phyloP scores from a whole-genome alignment of 2,888 invertebrate species.

The Clunio marinus region DNA sequence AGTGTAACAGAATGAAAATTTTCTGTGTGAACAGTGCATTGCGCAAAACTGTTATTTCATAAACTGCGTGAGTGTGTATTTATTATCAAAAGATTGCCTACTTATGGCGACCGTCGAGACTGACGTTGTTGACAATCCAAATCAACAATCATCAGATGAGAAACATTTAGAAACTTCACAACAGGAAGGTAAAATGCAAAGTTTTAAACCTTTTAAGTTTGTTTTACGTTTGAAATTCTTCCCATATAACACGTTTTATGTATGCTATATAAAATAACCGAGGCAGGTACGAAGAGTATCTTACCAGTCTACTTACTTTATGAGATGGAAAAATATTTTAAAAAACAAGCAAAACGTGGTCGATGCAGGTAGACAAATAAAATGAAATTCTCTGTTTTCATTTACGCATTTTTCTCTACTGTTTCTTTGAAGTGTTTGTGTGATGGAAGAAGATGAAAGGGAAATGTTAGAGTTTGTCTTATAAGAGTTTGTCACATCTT shows the following conservation, averaged over 20 bases:
- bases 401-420: conserved; percentile 16
- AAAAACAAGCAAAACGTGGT: background rate
- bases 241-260: too few species aligned
- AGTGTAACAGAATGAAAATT: background rate
- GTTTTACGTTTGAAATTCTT: too few species aligned
- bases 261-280: too few species aligned
- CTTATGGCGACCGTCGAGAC: background rate
- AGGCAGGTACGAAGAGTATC: too few species aligned
- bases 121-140: background rate
- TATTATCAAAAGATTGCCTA: background rate
- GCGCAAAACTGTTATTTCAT: conserved; percentile 1
- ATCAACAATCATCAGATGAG: background rate
- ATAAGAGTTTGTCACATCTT: background rate
- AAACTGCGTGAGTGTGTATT: background rate
- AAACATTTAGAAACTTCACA: background rate
- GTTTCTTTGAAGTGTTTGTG: background rate
- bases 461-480: background rate
- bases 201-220: too few species aligned
- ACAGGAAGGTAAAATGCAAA: background rate
- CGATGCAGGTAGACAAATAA: conserved; percentile 34
- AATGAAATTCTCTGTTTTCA: background rate
- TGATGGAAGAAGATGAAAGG: background rate
- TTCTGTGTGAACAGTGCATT: conserved; percentile 15
- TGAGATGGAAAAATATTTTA: background rate
- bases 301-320: too few species aligned